Base-by-base conservation (phyloP, 2,113 vertebrate genomes). In the Anguilla japonica region DNA sequence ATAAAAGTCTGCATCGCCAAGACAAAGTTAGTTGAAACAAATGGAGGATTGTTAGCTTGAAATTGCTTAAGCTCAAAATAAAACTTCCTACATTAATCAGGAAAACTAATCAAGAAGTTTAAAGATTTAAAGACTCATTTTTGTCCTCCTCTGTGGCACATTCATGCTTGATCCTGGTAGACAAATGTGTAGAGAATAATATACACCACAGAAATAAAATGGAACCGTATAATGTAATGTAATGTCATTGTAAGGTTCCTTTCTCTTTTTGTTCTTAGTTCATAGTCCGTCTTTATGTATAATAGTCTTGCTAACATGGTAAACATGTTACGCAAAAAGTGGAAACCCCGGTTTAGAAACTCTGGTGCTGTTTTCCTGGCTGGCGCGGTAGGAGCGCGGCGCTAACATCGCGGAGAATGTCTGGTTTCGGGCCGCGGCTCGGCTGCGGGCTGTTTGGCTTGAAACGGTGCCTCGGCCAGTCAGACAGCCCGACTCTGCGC, bases 371-470 rank as follows among this genome's bases (percentile, higher is more conserved):
- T 14, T 53, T 53, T 53, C 50, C 50, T 53, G 60, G 34, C 60
- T 14, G 15, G 5, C 40, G 40, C 29, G 57, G 56, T 34, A 63
- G 34, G 18, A 63, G 34, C 18, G 41, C 26, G 11, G 1, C 83
- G 18, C 29, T 41, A 57, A 3, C 18, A 34, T n/a, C 41, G 29
- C 20, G 41, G 41, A 53, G 15, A 26, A n/a, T 79, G 63, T 46
- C 29, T 57, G n/a, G 41, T 85, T 53, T 29, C 2, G 84, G 71
- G 84, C 41, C 13, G 15, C 22, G 84, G 41, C 18, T 22, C 22
- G 84, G 7, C 71, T 53, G 29, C 16, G 83, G 83, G 50, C 26
- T 84, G 84, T 84, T 84, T 84, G 60, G 83, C 71, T 84, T 75
- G 83, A 84, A 84, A 75, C 63, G 39, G 75, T 67, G 83, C 57